phyloP scores from a whole-genome alignment of 2,113 vertebrate species.

The Peromyscus leucopus region DNA sequence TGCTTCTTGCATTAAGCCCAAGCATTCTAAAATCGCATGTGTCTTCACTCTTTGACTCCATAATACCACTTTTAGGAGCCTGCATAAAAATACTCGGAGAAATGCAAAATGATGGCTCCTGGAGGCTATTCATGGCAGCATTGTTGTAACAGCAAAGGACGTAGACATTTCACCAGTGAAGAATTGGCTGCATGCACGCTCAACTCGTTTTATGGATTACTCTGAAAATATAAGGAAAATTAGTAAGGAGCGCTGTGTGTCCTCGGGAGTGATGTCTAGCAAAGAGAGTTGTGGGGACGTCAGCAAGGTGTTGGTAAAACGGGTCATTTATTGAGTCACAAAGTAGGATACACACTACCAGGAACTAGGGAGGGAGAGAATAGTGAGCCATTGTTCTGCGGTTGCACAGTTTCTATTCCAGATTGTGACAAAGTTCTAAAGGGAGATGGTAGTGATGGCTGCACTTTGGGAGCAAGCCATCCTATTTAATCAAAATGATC shows the following conservation, averaged over 20 bases:
- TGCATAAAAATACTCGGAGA: constrained; percentile 19
- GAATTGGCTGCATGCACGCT: background rate
- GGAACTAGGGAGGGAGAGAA: background rate
- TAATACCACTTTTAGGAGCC: constrained; percentile 29
- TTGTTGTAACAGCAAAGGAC: background rate
- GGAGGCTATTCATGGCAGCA: background rate
- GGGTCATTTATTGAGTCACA: background rate
- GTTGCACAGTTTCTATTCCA: background rate
- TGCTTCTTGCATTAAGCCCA: constrained; percentile 36
- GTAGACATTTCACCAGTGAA: background rate
- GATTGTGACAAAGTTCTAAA: constrained; percentile 12
- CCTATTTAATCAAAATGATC: background rate
- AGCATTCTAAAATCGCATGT: constrained; percentile 26
- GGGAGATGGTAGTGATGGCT: background rate
- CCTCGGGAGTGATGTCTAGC: background rate
- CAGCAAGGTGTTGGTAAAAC: background rate
- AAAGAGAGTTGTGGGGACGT: background rate
- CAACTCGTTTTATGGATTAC: background rate
- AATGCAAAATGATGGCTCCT: background rate
- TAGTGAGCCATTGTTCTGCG: background rate
- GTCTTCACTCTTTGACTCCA: background rate
- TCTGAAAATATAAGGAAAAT: constrained; percentile 1
- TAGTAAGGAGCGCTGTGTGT: background rate
- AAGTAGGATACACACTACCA: background rate
- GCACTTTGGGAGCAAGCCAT: background rate